These are phyloP conservation scores for Elegia similella DNA, from an alignment of 2,888 invertebrate genomes.

Conservation along the genomic window DNA sequence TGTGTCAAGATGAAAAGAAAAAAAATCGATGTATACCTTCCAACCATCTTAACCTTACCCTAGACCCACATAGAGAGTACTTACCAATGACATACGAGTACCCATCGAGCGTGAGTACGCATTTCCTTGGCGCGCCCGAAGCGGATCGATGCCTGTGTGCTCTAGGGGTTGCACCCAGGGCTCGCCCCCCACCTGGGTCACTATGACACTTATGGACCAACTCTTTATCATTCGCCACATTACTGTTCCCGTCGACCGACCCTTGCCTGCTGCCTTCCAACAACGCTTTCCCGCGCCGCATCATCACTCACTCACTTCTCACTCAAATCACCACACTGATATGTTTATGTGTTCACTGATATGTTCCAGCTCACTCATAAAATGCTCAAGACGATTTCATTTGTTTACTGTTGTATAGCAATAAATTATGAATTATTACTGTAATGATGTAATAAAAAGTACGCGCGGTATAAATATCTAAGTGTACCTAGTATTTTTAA, in stretches of 20 bases:
- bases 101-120: conserved; percentile 91
- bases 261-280: conserved; percentile 74
- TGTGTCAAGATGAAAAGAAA: too few relatives aligned
- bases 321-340: conserved; percentile 36
- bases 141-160: conserved; percentile 67
- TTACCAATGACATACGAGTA: conserved; percentile 94
- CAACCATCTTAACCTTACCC: too few relatives aligned
- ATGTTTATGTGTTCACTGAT: conserved; percentile 53
- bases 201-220: conserved; percentile 86
- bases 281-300: conserved; percentile 73
- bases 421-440: conserved; percentile 45
- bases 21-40: too few relatives aligned
- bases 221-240: conserved; percentile 78
- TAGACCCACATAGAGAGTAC: conserved; percentile 39
- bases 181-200: conserved; percentile 82
- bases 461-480: not conserved
- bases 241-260: conserved; percentile 67
- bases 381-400: conserved; percentile 46
- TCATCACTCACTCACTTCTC: conserved; percentile 69
- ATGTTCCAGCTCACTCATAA: conserved; percentile 47
- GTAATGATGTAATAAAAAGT: conserved; percentile 23
- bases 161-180: conserved; percentile 62
- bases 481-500: conserved; percentile 4
- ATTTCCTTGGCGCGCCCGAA: conserved; percentile 86
- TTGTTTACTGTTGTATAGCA: conserved; percentile 43